Base-by-base conservation (phyloP, 2,113 vertebrate species). In the Channa maculata region DNA sequence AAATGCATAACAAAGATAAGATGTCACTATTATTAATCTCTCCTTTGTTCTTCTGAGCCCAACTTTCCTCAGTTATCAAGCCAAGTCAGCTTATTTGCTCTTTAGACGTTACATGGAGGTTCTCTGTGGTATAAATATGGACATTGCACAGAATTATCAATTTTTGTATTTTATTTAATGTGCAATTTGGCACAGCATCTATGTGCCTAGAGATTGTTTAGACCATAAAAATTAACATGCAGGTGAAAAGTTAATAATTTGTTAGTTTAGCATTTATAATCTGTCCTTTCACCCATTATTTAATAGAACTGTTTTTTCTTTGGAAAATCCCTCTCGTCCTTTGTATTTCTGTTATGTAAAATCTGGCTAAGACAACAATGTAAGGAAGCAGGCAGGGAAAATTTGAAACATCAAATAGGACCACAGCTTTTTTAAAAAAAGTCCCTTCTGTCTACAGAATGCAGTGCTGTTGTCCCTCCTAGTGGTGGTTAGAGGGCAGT, bases 401-500 rank as follows among this genome's bases (percentile, higher is more conserved):
- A 6, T 48, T 3, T 36, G 1, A 53, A 53, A 8, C 11, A 9
- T 48, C 75, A 7, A 24, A 24, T 24, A 24, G 24, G 24, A 24
- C 24, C 24, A 24, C 24, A 24, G 24, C n/a, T n/a, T n/a, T 24
- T 24, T 24, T 24, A 24, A 24, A 24, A 24, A 8, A 5, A 58
- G 15, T 82, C 2, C n/a, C 34, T 76, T 7, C 39, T 66, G 24
- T 77, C 44, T 69, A 44, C 84, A 99, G 97, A 98, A 96, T 59
- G 46, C 39, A 1, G 93, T 75, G 5, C 94, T 99, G 33, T 91
- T 83, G 5, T 93, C 91, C 75, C 65, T 97, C 85, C 83, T 96
- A 38, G 77, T 79, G 39, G 90, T 90, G 58, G 94, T 94, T 71
- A 86, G 39, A 60, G 88, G 89, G 5, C 95, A 94, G 0, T 13